Conservation (phyloP, 2,888 invertebrate species). For the Macrosoma leucophasiata region DNA sequence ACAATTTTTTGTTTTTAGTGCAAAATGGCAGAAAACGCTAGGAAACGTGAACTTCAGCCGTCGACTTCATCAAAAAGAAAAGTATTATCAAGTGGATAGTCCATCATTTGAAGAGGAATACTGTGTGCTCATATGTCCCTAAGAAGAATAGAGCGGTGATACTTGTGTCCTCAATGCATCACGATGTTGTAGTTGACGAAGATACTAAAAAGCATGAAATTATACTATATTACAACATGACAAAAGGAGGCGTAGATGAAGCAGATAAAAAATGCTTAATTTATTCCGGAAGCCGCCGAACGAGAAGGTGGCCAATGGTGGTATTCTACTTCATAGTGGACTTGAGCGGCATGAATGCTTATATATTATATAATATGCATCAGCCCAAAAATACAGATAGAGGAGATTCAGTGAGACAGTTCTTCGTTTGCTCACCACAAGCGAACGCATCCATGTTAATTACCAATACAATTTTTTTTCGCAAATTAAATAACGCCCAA, state of each 20-base stretch:
- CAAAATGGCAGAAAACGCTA: slow-evolving; percentile 15
- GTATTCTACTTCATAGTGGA: neutral
- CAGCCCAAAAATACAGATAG: too few species aligned
- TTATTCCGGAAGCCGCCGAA: neutral
- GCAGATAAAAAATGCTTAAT: neutral
- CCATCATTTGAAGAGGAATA: slow-evolving; percentile 18
- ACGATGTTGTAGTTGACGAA: too few species aligned
- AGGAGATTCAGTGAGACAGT: too few species aligned
- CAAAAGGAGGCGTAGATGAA: neutral
- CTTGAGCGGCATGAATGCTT: neutral
- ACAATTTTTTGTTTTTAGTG: slow-evolving; percentile 11
- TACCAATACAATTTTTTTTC: too few species aligned
- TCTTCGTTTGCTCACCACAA: too few species aligned
- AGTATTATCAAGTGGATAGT: slow-evolving; percentile 14
- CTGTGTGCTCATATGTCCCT: slow-evolving; percentile 18
- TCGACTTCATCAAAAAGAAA: slow-evolving; percentile 15
- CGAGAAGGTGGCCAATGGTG: neutral
- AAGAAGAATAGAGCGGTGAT: too few species aligned
- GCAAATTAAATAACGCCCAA: too few species aligned
- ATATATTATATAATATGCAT: neutral
- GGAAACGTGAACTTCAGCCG: slow-evolving; percentile 12
- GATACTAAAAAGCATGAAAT: neutral
- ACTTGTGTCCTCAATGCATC: too few species aligned
- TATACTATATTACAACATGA: neutral
- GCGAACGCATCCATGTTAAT: too few species aligned